A percentile compares a stretch with the other conserved stretches of the same genome.
These are phyloP conservation scores for Atractosteus spatula DNA, from an alignment of 2,113 vertebrate genomes.

Conservation along the genomic window DNA sequence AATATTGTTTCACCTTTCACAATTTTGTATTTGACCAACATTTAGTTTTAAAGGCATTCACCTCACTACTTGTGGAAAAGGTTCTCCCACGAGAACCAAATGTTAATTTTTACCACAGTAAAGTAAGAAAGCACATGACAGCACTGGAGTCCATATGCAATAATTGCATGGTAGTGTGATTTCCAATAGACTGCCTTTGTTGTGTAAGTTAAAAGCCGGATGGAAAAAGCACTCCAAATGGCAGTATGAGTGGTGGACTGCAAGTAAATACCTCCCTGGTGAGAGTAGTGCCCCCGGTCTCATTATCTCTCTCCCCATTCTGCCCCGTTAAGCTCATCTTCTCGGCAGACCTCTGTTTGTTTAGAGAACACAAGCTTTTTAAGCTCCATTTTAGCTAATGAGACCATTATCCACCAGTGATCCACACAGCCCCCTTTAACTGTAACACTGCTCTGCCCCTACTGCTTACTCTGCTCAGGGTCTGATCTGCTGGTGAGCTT, in stretches of 20 bases:
- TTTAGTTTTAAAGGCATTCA: no score
- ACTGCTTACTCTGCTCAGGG: not conserved
- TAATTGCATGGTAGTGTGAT: slow-evolving; percentile 17
- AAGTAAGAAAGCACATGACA: no score
- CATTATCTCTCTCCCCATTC: slow-evolving; percentile 70
- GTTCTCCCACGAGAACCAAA: no score
- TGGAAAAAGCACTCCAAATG: slow-evolving; percentile 18
- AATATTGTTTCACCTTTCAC: no score
- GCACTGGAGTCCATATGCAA: no score
- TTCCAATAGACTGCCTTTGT: slow-evolving; percentile 45
- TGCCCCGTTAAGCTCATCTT: slow-evolving; percentile 62
- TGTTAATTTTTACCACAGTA: no score
- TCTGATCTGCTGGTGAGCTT: slow-evolving; percentile 1
- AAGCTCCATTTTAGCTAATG: slow-evolving; percentile 68
- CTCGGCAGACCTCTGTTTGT: slow-evolving; percentile 66
- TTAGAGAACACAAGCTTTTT: slow-evolving; percentile 68
- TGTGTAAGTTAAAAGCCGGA: slow-evolving; percentile 36
- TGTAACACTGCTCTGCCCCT: not conserved
- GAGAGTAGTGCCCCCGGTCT: slow-evolving; percentile 42
- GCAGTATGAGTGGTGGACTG: not conserved
- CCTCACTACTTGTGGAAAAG: no score
- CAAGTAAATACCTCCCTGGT: no score
- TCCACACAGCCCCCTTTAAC: slow-evolving; percentile 50
- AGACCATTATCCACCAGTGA: slow-evolving; percentile 74
- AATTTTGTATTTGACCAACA: no score